phyloP scores from a whole-genome alignment of 2,113 vertebrate species.

The Chaetura pelagica region DNA sequence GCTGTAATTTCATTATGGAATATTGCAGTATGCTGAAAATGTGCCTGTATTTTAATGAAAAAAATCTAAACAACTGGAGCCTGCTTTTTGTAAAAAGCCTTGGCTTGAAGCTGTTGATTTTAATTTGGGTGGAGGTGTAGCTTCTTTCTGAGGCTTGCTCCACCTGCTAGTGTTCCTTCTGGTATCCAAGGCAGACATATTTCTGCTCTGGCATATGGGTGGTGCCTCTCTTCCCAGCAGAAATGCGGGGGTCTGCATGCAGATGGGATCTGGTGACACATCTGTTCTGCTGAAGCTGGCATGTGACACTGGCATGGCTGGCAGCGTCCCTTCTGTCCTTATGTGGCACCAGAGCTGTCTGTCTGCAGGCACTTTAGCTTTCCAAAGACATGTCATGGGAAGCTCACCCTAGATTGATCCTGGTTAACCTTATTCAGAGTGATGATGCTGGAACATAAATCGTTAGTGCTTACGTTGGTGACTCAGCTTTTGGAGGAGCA shows the following conservation, averaged over 20 bases:
- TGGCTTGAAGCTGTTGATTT: background rate
- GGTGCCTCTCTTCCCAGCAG: background rate
- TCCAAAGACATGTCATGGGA: background rate
- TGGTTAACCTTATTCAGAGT: background rate
- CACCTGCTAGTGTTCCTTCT: background rate
- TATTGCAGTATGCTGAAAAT: slow-evolving; percentile 31
- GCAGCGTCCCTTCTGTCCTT: background rate
- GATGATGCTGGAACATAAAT: background rate
- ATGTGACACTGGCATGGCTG: fast-evolving
- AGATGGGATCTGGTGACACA: background rate
- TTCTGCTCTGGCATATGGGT: background rate
- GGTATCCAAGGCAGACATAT: background rate
- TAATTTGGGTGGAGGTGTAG: background rate
- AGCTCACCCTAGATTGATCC: background rate
- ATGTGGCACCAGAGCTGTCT: fast-evolving
- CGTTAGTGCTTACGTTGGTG: background rate
- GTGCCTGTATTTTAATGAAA: background rate
- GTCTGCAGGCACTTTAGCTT: background rate
- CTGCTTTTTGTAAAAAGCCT: background rate
- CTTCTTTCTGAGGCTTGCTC: background rate
- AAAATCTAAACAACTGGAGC: background rate
- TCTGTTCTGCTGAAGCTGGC: background rate
- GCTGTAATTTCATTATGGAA: slow-evolving; percentile 36
- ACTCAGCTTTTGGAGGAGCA: background rate
- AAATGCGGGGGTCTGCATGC: background rate